Percentiles rank a stretch among this genome's conserved stretches.
phyloP scores from a whole-genome alignment of 2,888 invertebrate species.

The Hymenopus coronatus region DNA sequence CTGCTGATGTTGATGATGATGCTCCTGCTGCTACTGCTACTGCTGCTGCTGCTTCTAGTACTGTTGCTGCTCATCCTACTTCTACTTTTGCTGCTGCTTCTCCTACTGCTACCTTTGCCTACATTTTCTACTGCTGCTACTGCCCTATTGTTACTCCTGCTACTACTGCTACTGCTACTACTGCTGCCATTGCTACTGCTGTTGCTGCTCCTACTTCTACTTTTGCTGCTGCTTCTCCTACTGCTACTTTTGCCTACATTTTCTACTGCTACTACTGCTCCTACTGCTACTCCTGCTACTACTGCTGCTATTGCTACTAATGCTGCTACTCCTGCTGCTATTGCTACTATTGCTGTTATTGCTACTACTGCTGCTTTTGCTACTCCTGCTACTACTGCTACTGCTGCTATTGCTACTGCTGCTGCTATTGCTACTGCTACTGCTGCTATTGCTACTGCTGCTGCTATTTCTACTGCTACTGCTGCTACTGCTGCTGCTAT shows the following conservation, averaged over 20 bases:
- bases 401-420: background rate
- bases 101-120: background rate
- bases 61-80: too few relatives aligned
- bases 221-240: too few relatives aligned
- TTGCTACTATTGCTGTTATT: background rate
- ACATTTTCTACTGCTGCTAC: too few relatives aligned
- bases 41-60: too few relatives aligned
- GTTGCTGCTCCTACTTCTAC: too few relatives aligned
- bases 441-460: background rate
- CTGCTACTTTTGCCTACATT: background rate
- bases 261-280: background rate
- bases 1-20: background rate
- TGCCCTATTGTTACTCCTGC: too few relatives aligned
- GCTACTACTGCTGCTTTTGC: background rate
- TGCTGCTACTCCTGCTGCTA: too few relatives aligned
- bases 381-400: background rate
- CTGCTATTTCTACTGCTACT: background rate
- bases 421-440: background rate
- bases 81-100: background rate
- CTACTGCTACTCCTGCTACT: background rate
- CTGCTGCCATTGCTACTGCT: background rate
- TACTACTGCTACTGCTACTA: background rate
- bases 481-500: background rate
- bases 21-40: background rate
- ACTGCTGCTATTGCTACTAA: background rate